Base-by-base conservation (phyloP, 2,113 vertebrate species). In the Numenius arquata region DNA sequence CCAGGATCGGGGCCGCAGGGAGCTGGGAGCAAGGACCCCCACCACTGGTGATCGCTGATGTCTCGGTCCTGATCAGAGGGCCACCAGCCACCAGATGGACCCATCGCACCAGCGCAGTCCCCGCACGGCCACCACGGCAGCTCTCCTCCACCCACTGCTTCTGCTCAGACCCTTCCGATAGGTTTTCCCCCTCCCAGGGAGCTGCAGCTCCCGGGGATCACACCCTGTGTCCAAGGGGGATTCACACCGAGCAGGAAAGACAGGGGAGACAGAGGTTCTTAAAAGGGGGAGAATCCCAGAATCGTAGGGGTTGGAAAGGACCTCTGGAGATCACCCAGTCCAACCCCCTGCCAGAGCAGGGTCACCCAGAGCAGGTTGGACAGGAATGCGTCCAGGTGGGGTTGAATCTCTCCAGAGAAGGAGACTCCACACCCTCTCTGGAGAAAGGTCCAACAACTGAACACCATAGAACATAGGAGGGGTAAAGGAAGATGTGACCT, bases 41-140 rank as follows among this genome's bases (percentile, higher is more conserved):
- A 2, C 15, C 19, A 0, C 12, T 9, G 79, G 23, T 25, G 73
- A 7, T 4, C 11, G 1, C 40, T 3, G 29, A 2, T 32, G 52
- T 41, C 38, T 55, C 2, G 0, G 55, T 27, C 68, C 48, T 3
- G 3, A 13, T 9, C 11, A 1, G 20, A 47, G 22, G 71, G 48
- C 3, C 29, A 3, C 4, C 0, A 2, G 78, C 95, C 96, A 94
- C 88, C 85, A 96, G 94, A 92, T 70, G 95, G 95, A 94, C 82
- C 83, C 59, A 20, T 29, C 1, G 6, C 48, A 38, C 27, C 14
- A 2, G 53, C 71, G 30, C n/a, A 1, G 40, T 8, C 45, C 58
- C 53, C 14, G 18, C 47, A 9, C 1, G 0, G 8, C 80, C 9
- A 5, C 16, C 26, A 3, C 2, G 1, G 38, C 43, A 29, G 43